Evolutionary conservation across 2,113 vertebrate species (phyloP).

Genomic region (Amphiprion ocellaris): DNA sequence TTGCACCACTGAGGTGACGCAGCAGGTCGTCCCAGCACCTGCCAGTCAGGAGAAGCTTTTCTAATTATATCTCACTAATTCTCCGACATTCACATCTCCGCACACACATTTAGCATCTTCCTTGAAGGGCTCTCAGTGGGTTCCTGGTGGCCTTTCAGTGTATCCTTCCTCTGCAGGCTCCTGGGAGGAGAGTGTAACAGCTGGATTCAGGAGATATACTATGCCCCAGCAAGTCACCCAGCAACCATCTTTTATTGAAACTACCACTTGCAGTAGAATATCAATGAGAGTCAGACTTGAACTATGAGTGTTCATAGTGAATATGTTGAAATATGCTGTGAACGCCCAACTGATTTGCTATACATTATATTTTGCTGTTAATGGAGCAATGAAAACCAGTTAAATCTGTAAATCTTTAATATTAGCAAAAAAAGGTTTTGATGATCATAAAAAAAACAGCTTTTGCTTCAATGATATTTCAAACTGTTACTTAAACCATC

Average conservation of each 20-base stretch:
- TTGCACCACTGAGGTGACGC: conserved; percentile 42
- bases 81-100: neutral
- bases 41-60: conserved; percentile 57
- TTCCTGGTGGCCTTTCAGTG: conserved; percentile 61
- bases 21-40: conserved; percentile 57
- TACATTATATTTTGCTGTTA: neutral
- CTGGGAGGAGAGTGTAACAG: conserved; percentile 33
- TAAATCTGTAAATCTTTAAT: neutral
- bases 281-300: neutral
- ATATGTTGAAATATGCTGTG: neutral
- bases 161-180: conserved; percentile 37
- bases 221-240: conserved; percentile 9
- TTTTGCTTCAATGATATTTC: too few relatives aligned
- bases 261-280: neutral
- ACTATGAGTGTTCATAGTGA: neutral
- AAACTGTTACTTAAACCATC: too few relatives aligned
- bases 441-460: too few relatives aligned
- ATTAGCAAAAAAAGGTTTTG: too few relatives aligned
- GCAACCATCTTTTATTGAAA: neutral
- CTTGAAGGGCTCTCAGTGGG: conserved; percentile 61
- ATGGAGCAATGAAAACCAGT: neutral
- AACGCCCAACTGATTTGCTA: neutral
- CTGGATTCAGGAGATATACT: conserved; percentile 35
- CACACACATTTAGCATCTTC: conserved; percentile 13
- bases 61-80: conserved; percentile 48